Percentiles rank a stretch among this genome's conserved stretches.
Evolutionary conservation across 2,888 invertebrate species (phyloP).

Genomic region (Archips xylosteana): DNA sequence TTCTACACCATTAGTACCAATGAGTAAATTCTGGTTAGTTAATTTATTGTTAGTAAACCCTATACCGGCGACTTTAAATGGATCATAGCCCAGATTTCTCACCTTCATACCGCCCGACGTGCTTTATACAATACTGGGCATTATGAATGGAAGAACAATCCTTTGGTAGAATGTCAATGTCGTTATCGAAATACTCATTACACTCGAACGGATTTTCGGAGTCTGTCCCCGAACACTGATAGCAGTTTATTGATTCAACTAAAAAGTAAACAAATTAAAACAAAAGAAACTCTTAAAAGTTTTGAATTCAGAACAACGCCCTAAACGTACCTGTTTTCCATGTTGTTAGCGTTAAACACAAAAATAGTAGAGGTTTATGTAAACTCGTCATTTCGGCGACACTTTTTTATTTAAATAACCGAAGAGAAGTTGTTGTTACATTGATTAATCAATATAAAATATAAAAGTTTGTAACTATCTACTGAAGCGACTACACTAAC

Average conservation of each 20-base stretch:
- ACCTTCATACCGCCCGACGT: constrained; percentile 96
- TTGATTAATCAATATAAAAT: constrained; percentile 26
- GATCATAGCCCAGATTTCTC: constrained; percentile 55
- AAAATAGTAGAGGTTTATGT: constrained; percentile 48
- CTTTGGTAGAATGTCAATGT: constrained; percentile 87
- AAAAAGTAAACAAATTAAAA: constrained; percentile 56
- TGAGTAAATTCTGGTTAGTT: background rate
- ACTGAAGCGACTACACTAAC: background rate
- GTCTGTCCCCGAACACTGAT: constrained; percentile 95
- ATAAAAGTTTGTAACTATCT: background rate
- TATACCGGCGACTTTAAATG: background rate
- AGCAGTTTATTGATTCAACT: constrained; percentile 91
- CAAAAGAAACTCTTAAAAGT: constrained; percentile 49
- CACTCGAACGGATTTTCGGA: constrained; percentile 92
- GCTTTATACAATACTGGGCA: constrained; percentile 96
- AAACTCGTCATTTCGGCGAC: constrained; percentile 49
- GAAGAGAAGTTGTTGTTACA: constrained; percentile 20
- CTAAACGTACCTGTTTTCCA: constrained; percentile 63
- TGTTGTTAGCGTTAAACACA: constrained; percentile 52
- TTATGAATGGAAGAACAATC: constrained; percentile 93
- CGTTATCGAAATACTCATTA: constrained; percentile 90
- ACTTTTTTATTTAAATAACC: constrained; percentile 11
- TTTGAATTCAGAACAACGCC: constrained; percentile 57
- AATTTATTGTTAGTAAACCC: constrained; percentile 4
- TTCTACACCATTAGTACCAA: background rate